phyloP scores from a whole-genome alignment of 2,113 vertebrate genomes.

The Cephalopholis sonnerati region DNA sequence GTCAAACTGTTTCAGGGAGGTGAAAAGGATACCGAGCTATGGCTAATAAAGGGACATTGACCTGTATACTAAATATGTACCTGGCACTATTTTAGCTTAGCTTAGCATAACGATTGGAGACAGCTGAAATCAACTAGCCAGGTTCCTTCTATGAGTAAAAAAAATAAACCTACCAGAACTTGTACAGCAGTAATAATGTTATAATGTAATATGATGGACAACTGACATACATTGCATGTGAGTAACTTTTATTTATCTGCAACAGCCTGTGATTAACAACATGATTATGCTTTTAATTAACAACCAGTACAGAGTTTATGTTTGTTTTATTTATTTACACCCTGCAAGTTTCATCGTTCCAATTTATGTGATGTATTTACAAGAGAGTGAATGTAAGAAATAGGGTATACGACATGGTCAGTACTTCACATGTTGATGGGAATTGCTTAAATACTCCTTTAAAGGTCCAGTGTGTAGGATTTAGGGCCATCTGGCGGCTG shows the following conservation, averaged over 20 bases:
- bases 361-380: background rate
- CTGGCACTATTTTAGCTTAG: background rate
- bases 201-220: background rate
- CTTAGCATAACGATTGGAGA: background rate
- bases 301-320: too few species aligned
- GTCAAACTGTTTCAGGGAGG: background rate
- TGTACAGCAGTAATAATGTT: too few species aligned
- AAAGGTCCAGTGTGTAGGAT: too few species aligned
- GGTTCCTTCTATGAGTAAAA: background rate
- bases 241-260: background rate
- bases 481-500: too few species aligned
- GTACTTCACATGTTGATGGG: background rate
- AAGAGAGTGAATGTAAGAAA: background rate
- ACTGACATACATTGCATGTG: background rate
- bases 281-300: too few species aligned
- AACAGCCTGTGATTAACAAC: background rate
- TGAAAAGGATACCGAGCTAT: background rate
- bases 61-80: too few species aligned
- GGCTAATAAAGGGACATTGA: background rate
- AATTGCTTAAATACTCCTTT: background rate
- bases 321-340: too few species aligned
- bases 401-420: background rate
- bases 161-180: background rate
- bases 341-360: too few species aligned
- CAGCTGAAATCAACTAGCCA: background rate